Evolutionary conservation across 2,797 vertebrate genomes (phyloP), one percentile per base, ranked within the genome.

Genomic region (Thripadectes ignobilis): DNA sequence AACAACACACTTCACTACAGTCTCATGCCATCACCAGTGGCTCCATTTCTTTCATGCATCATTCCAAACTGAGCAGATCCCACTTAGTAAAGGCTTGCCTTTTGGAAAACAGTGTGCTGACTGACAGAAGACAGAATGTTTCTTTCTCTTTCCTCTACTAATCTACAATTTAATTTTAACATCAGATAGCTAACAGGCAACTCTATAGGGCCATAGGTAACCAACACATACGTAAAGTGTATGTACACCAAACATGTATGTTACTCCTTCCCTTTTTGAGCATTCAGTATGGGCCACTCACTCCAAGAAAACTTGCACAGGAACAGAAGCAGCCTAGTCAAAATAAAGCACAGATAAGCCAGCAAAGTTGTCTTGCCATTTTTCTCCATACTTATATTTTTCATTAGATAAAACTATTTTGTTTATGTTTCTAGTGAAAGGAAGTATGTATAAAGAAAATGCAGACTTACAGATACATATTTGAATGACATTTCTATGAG

Each of bases 191-290:
- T 51, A 66, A 39, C 4, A 27, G 5, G 26, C 34, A 68, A 41
- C 9, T 39, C 3, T 0, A 21, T 1, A 26, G 22, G 30, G 26
- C 54, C 15, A 48, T 24, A 72, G 10, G 7, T 16, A n/a, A 34
- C 34, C 6, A 58, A 46, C 39, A 39, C 26, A 16, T 18, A 49
- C 5, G 12, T 20, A 73, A 71, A 24, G 4, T 2, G 0, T 18
- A 23, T 0, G 1, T 32, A 27, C 46, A 51, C 20, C 27, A 63
- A 34, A 13, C 27, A 45, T 9, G 30, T 13, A 3, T 10, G 9
- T 26, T 57, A 26, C 12, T 65, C 41, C 36, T 27, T 74, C 46
- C n/a, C 36, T 45, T 32, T 65, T 78, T 34, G 3, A 49, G 26
- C 24, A 38, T 16, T 58, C 84, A 43, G 52, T 4, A 32, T 2